Conservation (phyloP, 2,888 invertebrate genomes). For the Nineta flava region DNA sequence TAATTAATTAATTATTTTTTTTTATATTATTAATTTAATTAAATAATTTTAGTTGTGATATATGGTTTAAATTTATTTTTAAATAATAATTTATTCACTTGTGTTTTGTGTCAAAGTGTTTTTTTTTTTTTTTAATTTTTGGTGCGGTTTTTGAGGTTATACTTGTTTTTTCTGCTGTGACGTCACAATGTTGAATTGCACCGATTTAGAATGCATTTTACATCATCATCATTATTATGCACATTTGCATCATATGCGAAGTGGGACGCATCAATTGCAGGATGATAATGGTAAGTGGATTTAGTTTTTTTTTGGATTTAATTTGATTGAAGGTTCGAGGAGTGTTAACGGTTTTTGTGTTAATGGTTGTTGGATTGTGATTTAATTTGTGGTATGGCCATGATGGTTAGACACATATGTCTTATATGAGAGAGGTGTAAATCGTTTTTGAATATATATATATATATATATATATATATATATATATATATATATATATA, state of each 20-base stretch:
- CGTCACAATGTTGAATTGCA: slow-evolving; percentile 54
- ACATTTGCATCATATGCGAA: slow-evolving; percentile 50
- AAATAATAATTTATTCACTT: not conserved
- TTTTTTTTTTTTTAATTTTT: not conserved
- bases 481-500: no score
- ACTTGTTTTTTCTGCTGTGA: no score
- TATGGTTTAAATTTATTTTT: no score
- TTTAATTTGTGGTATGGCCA: not conserved
- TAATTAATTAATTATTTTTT: no score
- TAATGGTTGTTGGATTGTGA: not conserved
- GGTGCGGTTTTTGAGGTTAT: not conserved
- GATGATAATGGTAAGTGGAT: slow-evolving; percentile 40
- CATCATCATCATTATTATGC: slow-evolving; percentile 61
- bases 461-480: no score
- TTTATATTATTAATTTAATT: no score
- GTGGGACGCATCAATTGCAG: slow-evolving; percentile 35
- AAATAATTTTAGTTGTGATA: no score
- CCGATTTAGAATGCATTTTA: slow-evolving; percentile 60
- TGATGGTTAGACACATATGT: no score
- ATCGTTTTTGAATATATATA: no score
- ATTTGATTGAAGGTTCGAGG: slow-evolving; percentile 2
- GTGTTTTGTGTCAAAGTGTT: not conserved
- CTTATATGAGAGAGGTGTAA: no score
- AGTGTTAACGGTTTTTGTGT: not conserved
- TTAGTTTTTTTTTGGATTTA: slow-evolving; percentile 8